A percentile compares a stretch with the other conserved stretches of the same genome.
phyloP scores from a whole-genome alignment of 1,140 invertebrate species.

The Pseudachorutes palmiensis region DNA sequence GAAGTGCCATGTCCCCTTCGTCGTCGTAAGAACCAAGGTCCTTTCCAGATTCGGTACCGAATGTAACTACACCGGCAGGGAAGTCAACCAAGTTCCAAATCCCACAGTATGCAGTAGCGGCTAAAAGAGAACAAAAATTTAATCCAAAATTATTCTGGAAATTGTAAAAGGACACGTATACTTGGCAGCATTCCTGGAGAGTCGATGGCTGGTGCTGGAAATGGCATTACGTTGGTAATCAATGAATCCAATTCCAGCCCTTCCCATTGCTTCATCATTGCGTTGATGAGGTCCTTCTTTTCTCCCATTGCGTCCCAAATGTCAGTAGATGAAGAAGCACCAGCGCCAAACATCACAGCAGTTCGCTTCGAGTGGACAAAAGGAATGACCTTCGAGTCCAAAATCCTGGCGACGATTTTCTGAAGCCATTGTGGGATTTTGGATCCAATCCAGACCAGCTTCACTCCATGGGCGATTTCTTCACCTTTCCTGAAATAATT shows the following conservation, averaged over 20 bases:
- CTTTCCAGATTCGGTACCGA: slow-evolving; percentile 32
- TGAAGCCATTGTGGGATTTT: slow-evolving; percentile 22
- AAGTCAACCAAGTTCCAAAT: slow-evolving; percentile 22
- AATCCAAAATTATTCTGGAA: background rate
- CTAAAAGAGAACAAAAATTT: background rate
- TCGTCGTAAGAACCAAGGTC: slow-evolving; percentile 28
- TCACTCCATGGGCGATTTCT: slow-evolving; percentile 26
- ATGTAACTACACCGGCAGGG: slow-evolving; percentile 33
- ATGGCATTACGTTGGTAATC: slow-evolving; percentile 33
- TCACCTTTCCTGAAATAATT: slow-evolving; percentile 32
- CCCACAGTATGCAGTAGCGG: background rate
- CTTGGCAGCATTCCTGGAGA: slow-evolving; percentile 31
- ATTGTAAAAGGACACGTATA: slow-evolving; percentile 12
- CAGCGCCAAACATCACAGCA: slow-evolving; percentile 27
- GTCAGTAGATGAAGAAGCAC: slow-evolving; percentile 25
- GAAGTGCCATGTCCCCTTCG: slow-evolving; percentile 33
- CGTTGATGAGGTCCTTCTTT: slow-evolving; percentile 22
- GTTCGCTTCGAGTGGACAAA: slow-evolving; percentile 31
- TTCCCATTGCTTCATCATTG: slow-evolving; percentile 27
- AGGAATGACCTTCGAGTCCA: slow-evolving; percentile 26
- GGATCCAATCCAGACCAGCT: slow-evolving; percentile 23
- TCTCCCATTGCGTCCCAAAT: slow-evolving; percentile 34
- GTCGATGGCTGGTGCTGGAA: slow-evolving; percentile 31
- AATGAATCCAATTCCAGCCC: slow-evolving; percentile 27
- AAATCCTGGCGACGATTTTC: slow-evolving; percentile 21